Evolutionary conservation across 1,140 invertebrate genomes (phyloP), one percentile per base, ranked within the genome.

Genomic region (Pissodes strobi): DNA sequence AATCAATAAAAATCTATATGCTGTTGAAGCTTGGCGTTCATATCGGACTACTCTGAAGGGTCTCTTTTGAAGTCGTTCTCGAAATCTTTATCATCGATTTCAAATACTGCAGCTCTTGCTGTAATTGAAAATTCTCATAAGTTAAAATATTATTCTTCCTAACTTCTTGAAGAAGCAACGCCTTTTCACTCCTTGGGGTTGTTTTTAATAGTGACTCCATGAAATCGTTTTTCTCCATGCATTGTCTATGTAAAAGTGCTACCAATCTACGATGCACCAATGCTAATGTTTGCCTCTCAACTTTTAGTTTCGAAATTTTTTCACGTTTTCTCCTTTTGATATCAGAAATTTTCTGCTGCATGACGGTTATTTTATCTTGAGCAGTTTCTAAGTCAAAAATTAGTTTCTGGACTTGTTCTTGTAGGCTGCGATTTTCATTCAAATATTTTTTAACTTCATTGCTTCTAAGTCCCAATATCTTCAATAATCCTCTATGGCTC

Each of bases 51-150:
- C 45, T 48, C 21, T 21, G 17, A 21, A 48, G 18, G 4, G 9
- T 38, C 12, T 53, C 51, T 37, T 53, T 53, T 8, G 51, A 53
- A 3, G 27, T 3, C 12, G 15, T 53, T 53, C 30, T 53, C 5
- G 21, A 15, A 25, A 57, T 25, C 13, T 12, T 8, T 30, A 49
- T 0, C 17, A 61, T 4, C 12, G 64, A 62, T 55, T 61, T 55
- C 13, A 71, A 58, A 56, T 61, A 66, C 19, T 70, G 58, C 2
- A 70, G 10, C 27, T 68, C 57, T 23, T 72, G 70, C 25, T 62
- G 66, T 10, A 70, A 22, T 21, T 64, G 70, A 39, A 70, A 72
- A 55, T 72, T 72, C 52, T 72, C 64, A 51, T 70, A 70, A 2
- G 53, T 39, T 25, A 68, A 56, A 13, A 65, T 27, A 17, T 72